phyloP scores from a whole-genome alignment of 1,140 invertebrate genomes.

The Zaprionus taronus region DNA sequence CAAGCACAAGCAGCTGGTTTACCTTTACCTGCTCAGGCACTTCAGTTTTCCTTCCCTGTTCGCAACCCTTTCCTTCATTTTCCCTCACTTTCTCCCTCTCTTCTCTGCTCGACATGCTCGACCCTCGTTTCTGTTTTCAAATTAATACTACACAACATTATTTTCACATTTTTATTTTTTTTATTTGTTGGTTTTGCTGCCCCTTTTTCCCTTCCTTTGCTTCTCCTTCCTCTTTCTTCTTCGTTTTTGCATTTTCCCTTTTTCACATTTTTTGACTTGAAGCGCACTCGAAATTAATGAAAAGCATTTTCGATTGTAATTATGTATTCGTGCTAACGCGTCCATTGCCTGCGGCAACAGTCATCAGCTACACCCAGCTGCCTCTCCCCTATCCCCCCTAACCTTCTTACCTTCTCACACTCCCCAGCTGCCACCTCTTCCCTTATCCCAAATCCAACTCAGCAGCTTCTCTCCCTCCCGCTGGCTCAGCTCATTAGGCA shows the following conservation, averaged over 20 bases:
- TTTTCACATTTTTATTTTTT: constrained; percentile 46
- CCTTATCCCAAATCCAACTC: neutral
- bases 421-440: neutral
- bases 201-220: neutral
- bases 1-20: constrained; percentile 16
- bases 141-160: constrained; percentile 72
- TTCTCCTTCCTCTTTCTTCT: neutral
- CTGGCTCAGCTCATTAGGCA: constrained; percentile 76
- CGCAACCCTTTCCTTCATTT: neutral
- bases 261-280: constrained; percentile 34
- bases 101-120: neutral
- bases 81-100: neutral
- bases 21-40: neutral
- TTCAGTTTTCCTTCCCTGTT: constrained; percentile 14
- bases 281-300: constrained; percentile 79
- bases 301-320: constrained; percentile 82
- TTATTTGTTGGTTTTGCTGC: constrained; percentile 12
- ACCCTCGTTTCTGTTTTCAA: constrained; percentile 46
- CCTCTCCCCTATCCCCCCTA: neutral
- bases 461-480: neutral
- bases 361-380: constrained; percentile 19
- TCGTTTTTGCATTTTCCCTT: constrained; percentile 6
- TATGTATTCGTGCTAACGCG: constrained; percentile 77
- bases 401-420: neutral
- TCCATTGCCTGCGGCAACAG: constrained; percentile 45